A percentile compares a stretch with the other conserved stretches of the same genome.
phyloP scores from a whole-genome alignment of 2,888 invertebrate genomes.

The Clusia tigrina region DNA sequence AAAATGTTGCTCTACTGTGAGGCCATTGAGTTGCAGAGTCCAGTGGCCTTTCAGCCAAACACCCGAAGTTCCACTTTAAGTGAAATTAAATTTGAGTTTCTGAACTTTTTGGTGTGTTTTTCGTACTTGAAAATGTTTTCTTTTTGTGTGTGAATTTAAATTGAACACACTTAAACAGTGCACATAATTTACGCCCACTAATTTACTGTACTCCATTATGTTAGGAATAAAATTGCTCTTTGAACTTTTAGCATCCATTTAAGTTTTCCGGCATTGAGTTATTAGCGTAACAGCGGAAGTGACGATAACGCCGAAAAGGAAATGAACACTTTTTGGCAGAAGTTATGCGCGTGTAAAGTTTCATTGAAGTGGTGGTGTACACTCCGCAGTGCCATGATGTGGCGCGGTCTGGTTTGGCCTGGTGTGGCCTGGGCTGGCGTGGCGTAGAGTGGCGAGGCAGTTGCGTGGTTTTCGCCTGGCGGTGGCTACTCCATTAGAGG shows the following conservation, averaged over 20 bases:
- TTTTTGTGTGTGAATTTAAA: background rate
- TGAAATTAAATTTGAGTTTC: no score
- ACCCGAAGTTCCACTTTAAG: no score
- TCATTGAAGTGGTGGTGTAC: background rate
- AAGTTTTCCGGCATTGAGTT: constrained; percentile 40
- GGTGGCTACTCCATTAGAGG: background rate
- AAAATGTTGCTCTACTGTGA: no score
- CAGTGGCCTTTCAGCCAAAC: no score
- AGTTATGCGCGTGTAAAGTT: constrained; percentile 26
- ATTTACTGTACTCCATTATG: constrained; percentile 15
- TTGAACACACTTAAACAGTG: background rate
- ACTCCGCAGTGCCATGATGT: background rate
- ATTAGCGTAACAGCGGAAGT: constrained; percentile 45
- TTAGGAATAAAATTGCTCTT: constrained; percentile 15
- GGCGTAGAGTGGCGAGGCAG: background rate
- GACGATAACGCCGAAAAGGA: constrained; percentile 55
- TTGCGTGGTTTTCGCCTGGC: background rate
- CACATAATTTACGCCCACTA: background rate
- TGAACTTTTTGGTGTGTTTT: no score
- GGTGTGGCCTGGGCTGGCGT: background rate
- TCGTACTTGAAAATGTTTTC: background rate
- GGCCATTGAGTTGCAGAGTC: no score
- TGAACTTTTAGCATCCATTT: constrained; percentile 36
- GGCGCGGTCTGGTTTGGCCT: background rate
- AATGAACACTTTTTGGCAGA: constrained; percentile 54